phyloP scores from a whole-genome alignment of 1,140 invertebrate genomes.

The Penaeus vannamei region DNA sequence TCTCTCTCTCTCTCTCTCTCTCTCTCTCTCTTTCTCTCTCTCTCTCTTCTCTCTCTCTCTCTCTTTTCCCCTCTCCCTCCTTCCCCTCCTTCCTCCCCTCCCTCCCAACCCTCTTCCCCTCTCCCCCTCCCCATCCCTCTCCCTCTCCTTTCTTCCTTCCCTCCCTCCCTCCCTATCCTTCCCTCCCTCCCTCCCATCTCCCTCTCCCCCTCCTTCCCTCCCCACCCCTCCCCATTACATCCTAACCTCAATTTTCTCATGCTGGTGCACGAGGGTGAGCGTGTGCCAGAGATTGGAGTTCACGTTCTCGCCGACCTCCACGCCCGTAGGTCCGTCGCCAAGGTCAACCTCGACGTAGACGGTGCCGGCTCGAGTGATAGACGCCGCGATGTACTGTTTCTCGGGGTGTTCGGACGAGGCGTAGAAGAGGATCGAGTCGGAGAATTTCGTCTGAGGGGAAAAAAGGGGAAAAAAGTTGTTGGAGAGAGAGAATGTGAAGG shows the following conservation, averaged over 20 bases:
- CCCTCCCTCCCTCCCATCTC: too few species aligned
- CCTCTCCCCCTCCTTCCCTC: too few species aligned
- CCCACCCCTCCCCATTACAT: not conserved
- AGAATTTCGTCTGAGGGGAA: conserved; percentile 36
- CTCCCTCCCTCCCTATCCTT: too few species aligned
- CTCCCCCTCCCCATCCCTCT: too few species aligned
- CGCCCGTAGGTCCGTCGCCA: conserved; percentile 32
- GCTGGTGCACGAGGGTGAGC: conserved; percentile 46
- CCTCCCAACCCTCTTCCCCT: too few species aligned
- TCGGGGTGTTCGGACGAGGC: conserved; percentile 48
- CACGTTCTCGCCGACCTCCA: conserved; percentile 4
- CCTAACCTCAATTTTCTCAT: conserved; percentile 41
- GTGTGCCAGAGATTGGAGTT: conserved; percentile 31
- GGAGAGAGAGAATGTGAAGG: not conserved
- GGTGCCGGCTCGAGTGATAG: conserved; percentile 23
- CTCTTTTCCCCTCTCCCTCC: too few species aligned
- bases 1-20: too few species aligned
- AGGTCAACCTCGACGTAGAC: conserved; percentile 54
- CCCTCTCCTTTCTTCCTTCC: fast-evolving
- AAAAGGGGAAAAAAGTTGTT: not conserved
- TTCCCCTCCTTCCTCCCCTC: too few species aligned
- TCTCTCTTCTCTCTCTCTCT: too few species aligned
- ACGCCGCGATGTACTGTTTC: conserved; percentile 45
- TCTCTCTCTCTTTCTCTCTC: too few species aligned
- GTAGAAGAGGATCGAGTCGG: conserved; percentile 54